These are phyloP conservation scores for Toxotes jaculatrix DNA, from an alignment of 2,113 vertebrate species.

Conservation along the genomic window DNA sequence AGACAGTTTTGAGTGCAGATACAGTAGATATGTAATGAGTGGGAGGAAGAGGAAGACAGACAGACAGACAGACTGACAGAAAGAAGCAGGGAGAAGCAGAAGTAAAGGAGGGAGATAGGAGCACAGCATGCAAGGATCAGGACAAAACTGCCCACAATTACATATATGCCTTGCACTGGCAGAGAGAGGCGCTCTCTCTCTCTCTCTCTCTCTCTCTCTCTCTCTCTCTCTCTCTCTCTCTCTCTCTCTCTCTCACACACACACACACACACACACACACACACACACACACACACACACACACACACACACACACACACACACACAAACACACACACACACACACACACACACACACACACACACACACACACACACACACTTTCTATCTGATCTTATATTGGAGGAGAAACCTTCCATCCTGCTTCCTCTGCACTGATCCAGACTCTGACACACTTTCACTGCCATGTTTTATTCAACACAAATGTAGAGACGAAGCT, in stretches of 20 bases:
- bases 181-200: constrained; percentile 9
- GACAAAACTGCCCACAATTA: constrained; percentile 61
- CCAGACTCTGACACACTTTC: constrained; percentile 66
- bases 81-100: constrained; percentile 5
- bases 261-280: too few relatives aligned
- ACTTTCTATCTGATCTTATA: constrained; percentile 41
- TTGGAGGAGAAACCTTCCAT: constrained; percentile 44
- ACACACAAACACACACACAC: background rate
- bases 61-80: background rate
- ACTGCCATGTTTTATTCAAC: constrained; percentile 70
- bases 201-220: too few relatives aligned
- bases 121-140: constrained; percentile 32
- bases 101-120: constrained; percentile 23
- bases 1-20: constrained; percentile 11
- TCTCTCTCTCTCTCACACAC: too few relatives aligned
- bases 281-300: too few relatives aligned
- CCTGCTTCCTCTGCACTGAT: constrained; percentile 33
- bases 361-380: background rate
- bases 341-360: constrained; percentile 5
- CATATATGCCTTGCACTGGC: constrained; percentile 10
- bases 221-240: too few relatives aligned
- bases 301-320: too few relatives aligned
- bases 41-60: constrained; percentile 24
- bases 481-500: constrained; percentile 40
- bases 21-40: constrained; percentile 30